phyloP scores from a whole-genome alignment of 37 sponge, comb jelly and placozoan genomes.

The Spongia lamella region DNA sequence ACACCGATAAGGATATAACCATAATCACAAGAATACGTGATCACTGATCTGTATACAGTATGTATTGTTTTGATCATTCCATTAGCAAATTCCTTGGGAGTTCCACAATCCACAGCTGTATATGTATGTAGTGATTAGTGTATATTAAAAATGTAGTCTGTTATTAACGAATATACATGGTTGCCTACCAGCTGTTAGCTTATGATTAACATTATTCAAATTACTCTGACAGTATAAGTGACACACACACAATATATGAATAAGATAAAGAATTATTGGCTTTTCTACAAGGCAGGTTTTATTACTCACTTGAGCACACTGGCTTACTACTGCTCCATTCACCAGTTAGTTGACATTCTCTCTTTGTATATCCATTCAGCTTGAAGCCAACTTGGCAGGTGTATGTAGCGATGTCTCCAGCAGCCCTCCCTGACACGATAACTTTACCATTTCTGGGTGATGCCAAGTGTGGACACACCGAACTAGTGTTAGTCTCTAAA shows the following conservation, averaged over 20 bases:
- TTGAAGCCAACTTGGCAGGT: conserved; percentile 18
- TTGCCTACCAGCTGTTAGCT: neutral
- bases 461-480: conserved; percentile 3
- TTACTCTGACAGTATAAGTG: neutral
- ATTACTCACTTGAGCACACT: conserved; percentile 38
- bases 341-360: conserved; percentile 39
- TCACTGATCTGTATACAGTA: neutral
- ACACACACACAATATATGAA: conserved; percentile 17
- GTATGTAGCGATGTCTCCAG: conserved; percentile 21
- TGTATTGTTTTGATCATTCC: neutral
- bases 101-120: conserved; percentile 26
- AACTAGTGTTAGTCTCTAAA: too few relatives aligned
- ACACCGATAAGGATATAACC: conserved; percentile 19
- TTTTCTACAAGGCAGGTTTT: too few relatives aligned
- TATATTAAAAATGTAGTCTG: neutral
- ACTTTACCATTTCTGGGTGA: conserved; percentile 20
- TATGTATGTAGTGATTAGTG: neutral
- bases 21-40: conserved; percentile 9
- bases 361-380: conserved; percentile 6
- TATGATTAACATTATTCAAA: neutral
- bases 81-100: neutral
- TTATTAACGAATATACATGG: neutral
- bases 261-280: too few relatives aligned
- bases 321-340: conserved; percentile 55
- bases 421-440: neutral